A percentile compares a stretch with the other conserved stretches of the same genome.
These are phyloP conservation scores for Triops longicaudatus DNA, from an alignment of 1,140 invertebrate genomes.

Conservation along the genomic window DNA sequence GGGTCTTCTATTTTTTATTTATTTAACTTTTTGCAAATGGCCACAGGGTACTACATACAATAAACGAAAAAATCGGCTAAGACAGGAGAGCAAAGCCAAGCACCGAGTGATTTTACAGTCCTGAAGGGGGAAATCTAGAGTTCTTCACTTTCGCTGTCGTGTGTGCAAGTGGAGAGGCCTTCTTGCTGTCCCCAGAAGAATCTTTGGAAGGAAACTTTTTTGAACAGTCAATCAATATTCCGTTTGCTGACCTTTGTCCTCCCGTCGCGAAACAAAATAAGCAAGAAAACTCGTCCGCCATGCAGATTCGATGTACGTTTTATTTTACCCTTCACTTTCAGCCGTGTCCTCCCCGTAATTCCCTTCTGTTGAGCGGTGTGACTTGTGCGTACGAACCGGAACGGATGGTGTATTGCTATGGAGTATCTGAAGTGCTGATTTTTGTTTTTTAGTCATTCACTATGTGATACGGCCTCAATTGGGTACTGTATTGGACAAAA, in stretches of 20 bases:
- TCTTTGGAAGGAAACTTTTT: not conserved
- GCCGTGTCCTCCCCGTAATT: not conserved
- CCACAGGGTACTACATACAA: constrained; percentile 14
- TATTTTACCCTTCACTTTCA: not conserved
- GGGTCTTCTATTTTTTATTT: too few relatives aligned
- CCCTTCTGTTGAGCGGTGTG: too few relatives aligned
- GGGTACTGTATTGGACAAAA: not conserved
- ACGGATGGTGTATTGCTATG: not conserved
- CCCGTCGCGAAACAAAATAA: not conserved
- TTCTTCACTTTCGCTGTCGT: too few relatives aligned
- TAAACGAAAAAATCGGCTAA: not conserved
- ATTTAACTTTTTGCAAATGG: not conserved
- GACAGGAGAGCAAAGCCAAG: not conserved
- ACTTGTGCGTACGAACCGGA: not conserved
- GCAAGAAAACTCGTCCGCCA: not conserved
- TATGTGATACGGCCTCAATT: constrained; percentile 2
- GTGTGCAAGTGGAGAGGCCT: not conserved
- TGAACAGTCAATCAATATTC: not conserved
- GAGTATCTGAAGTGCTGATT: not conserved
- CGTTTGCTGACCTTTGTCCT: not conserved
- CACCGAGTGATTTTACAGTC: not conserved
- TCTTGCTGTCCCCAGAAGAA: not conserved
- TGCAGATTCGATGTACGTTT: not conserved
- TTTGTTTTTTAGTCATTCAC: not conserved
- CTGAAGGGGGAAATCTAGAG: not conserved